These are phyloP conservation scores for Antheraea assamensis DNA, from an alignment of 2,888 invertebrate genomes.

Conservation along the genomic window DNA sequence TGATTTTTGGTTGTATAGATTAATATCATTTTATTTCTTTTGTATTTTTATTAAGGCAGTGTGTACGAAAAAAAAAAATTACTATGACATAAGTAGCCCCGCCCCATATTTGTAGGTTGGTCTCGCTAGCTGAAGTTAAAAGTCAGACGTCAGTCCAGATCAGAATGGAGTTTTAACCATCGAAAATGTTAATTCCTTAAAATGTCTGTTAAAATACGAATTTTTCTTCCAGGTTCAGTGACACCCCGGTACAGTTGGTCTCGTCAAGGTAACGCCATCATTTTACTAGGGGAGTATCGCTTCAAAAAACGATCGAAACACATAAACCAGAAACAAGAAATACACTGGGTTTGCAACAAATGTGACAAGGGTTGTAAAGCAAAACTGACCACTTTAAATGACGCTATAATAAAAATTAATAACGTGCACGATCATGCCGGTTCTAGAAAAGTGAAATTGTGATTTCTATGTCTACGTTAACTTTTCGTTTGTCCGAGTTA, in stretches of 20 bases:
- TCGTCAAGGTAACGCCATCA: constrained; percentile 71
- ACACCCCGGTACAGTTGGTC: constrained; percentile 72
- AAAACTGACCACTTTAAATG: constrained; percentile 66
- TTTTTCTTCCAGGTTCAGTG: constrained; percentile 41
- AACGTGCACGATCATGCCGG: constrained; percentile 67
- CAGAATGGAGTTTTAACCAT: too few species aligned
- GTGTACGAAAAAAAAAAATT: too few species aligned
- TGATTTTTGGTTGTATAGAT: too few species aligned
- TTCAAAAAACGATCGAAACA: constrained; percentile 72
- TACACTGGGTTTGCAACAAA: constrained; percentile 75
- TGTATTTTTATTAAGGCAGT: too few species aligned
- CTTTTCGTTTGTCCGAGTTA: too few species aligned
- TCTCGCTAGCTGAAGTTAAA: too few species aligned
- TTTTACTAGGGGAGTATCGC: constrained; percentile 68
- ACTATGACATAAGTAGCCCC: too few species aligned
- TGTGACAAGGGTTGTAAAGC: constrained; percentile 74
- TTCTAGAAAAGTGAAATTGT: constrained; percentile 37
- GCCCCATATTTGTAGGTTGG: too few species aligned
- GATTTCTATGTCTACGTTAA: not conserved
- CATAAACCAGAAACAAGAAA: constrained; percentile 64
- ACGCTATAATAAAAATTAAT: constrained; percentile 66
- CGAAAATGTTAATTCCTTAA: not conserved
- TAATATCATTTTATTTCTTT: too few species aligned
- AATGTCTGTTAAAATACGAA: constrained; percentile 16
- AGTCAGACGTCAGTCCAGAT: too few species aligned